Base-by-base conservation (phyloP, 2,113 vertebrate genomes). In the Mystacornis crossleyi region DNA sequence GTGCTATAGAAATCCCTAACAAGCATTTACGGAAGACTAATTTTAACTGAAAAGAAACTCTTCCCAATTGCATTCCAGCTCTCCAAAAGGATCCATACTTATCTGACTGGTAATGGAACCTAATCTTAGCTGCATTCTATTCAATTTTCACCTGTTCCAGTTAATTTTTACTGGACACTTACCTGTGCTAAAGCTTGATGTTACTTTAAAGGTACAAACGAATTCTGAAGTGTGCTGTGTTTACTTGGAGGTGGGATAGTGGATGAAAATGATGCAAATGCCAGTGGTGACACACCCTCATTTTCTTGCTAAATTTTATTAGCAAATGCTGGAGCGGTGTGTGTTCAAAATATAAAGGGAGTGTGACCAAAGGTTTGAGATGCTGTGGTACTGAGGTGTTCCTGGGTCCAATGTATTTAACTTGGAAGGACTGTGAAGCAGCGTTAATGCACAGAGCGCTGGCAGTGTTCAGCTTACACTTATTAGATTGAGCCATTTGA, bases 1-100 rank as follows among this genome's bases (percentile, higher is more conserved):
- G 99, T 33, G 99, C 99, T 31, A 97, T 99, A 93, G 99, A 99
- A 97, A 99, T 99, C 87, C 99, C 99, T 81, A 99, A 99, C 97
- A 99, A 98, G 93, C 98, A 99, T 97, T 98, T 99, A 96, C 98
- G 77, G 58, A 99, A 99, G 97, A 99, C 98, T n/a, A 99, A 99
- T 98, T 99, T 99, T 97, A 99, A 97, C 95, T 99, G 93, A 98
- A 40, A 45, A 34, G 10, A 31, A 90, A 61, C 75, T 85, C 50
- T 91, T 86, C 25, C n/a, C 55, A 75, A 2, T 80, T 69, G 75
- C 43, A 57, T 96, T 89, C 88, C 82, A 15, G 61, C 45, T 87
- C 79, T 85, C 66, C 34, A 12, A 13, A 87, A 77, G 24, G 54
- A 72, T 90, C 93, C 54, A 42, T 45, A 61, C 67, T 86, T 89